Base-by-base conservation (phyloP, 2,888 invertebrate species). In the Elgonia sp. region DNA sequence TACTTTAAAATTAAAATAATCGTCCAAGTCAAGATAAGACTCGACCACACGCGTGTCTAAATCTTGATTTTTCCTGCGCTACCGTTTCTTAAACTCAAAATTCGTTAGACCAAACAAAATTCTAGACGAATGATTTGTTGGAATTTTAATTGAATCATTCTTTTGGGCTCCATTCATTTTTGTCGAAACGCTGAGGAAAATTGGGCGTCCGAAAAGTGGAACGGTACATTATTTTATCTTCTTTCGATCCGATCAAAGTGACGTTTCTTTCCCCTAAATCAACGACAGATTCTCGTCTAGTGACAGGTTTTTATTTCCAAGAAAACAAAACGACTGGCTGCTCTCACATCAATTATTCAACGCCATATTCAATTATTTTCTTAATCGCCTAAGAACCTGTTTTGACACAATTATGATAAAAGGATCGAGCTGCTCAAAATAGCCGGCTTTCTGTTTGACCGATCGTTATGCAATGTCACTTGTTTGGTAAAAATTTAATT, bases 1-100 rank as follows among this genome's bases (percentile, higher is more conserved):
- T 91, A 89, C 86, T 87, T 89, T 86, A 42, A 86, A 85, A 85
- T 84, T 84, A 72, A 83, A 88, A 86, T 83, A 75, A 83, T 88
- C 80, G 46, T 37, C 37, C 73, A 20, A 60, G 42, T 9, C 21
- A 18, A 86, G 77, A 81, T 77, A 86, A 79, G 40, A 16, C 53
- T 40, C 73, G 86, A 73, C 79, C 83, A 60, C 83, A 75, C 83
- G 77, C 40, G 57, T 18, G 42, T 14, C 18, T 40, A 16, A 60
- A 50, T 16, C 20, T 39, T 14, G 55, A 53, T 37, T 60, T 69
- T 69, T 55, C 62, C 39, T 21, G 6, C 21, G 69, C 79, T 79
- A 79, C 79, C 60, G 79, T 46, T 65, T 63, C 39, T 53, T 12
- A 39, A 12, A 21, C 21, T 5, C n/a, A 20, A 46, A 12, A n/a